Base-by-base conservation (phyloP, 2,113 vertebrate genomes). In the Notarius quadriscutis region DNA sequence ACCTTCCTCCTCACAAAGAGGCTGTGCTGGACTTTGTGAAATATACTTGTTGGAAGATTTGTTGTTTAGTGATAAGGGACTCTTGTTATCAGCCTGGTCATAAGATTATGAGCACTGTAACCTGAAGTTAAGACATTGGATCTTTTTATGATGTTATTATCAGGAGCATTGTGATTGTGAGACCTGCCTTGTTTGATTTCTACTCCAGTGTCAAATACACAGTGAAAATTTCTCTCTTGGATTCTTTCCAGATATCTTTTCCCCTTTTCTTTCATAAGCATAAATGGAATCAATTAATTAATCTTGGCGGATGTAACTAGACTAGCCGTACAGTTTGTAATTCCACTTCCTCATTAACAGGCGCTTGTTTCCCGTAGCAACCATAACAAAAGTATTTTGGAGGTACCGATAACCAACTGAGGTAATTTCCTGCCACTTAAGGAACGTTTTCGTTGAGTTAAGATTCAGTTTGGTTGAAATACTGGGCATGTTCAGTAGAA, bases 21-120 rank as follows among this genome's bases (percentile, higher is more conserved):
- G 77, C 93, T 89, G 90, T 94, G 90, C 92, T 91, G 90, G 92
- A 94, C 89, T 88, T 89, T 90, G 91, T 89, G 88, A n/a, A 92
- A 89, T 88, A 86, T 20, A 58, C 84, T 60, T 65, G 74, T 57
- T 69, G 83, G 27, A 62, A 81, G 60, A 63, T 48, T 48, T 50
- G 71, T 62, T 48, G 57, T 81, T 34, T 48, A 20, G 55, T 10
- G 79, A 81, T 81, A 81, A 65, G 51, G 30, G 15, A 27, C 67
- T 82, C 80, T 84, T 86, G 84, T 84, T 22, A 81, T 75, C 53
- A 81, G 84, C 84, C 65, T 87, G 89, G 53, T 25, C 77, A 69
- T 86, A 57, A 57, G 84, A 50, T 80, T 80, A 84, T 25, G 67
- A 84, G 75, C 60, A 10, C 55, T 17, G 5, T 84, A 34, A 84